These are phyloP conservation scores for Crotalus tigris DNA, from an alignment of 2,113 vertebrate genomes.

Conservation along the genomic window DNA sequence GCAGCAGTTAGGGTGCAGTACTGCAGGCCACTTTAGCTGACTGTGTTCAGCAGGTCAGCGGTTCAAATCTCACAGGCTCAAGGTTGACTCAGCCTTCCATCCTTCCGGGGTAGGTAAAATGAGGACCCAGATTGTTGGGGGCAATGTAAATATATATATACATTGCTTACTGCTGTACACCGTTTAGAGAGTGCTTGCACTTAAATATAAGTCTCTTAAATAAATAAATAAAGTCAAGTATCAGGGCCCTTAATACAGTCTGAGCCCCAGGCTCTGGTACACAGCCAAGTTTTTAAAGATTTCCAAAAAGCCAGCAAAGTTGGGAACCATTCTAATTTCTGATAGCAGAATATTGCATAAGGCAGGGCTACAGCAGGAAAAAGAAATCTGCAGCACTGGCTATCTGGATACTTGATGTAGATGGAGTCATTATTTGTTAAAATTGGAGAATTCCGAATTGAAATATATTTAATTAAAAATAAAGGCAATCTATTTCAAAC, in stretches of 20 bases:
- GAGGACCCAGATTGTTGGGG: no score
- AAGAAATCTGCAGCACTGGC: not conserved
- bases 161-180: no score
- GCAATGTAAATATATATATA: no score
- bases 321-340: not conserved
- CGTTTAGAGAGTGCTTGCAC: no score
- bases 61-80: no score
- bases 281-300: not conserved
- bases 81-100: no score
- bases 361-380: no score
- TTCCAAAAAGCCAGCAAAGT: not conserved
- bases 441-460: not conserved
- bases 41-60: no score
- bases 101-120: no score
- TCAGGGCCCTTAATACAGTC: not conserved
- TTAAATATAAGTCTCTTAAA: no score
- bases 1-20: no score
- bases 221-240: not conserved
- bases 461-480: not conserved
- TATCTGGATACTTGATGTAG: not conserved
- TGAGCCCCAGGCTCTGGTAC: not conserved
- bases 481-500: not conserved
- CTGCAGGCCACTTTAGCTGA: no score
- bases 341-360: not conserved
- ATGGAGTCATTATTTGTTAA: not conserved